These are phyloP conservation scores for Plusia festucae DNA, from an alignment of 2,888 invertebrate species.

Conservation along the genomic window DNA sequence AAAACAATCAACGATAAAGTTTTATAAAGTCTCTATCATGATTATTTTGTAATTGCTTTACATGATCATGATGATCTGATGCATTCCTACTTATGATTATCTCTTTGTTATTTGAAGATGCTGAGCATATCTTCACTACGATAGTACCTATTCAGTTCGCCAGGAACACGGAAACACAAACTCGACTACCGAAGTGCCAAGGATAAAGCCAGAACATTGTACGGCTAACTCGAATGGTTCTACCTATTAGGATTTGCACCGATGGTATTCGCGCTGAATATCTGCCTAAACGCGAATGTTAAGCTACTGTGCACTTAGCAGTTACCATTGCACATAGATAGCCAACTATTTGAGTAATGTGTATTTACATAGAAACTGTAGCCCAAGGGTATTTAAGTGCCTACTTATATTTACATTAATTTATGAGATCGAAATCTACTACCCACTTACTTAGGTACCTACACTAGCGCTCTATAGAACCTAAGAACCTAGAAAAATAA, in stretches of 20 bases:
- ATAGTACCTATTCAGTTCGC: not conserved
- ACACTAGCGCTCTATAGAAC: no score
- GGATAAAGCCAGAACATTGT: not conserved
- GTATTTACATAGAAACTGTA: not conserved
- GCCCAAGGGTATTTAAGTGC: not conserved
- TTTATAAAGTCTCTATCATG: no score
- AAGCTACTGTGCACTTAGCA: conserved; percentile 4
- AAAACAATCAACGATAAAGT: no score
- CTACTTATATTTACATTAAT: no score
- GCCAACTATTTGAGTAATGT: not conserved
- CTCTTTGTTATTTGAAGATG: no score
- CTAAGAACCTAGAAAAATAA: no score
- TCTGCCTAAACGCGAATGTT: not conserved
- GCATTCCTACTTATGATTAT: no score
- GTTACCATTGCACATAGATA: not conserved
- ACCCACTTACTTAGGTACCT: no score
- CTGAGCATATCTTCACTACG: not conserved
- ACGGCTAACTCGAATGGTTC: not conserved
- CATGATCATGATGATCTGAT: no score
- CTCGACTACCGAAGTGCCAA: not conserved
- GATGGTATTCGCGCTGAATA: not conserved
- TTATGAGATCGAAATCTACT: no score
- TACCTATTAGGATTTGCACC: conserved; percentile 1
- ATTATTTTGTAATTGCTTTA: no score
- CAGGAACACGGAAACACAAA: not conserved